Evolutionary conservation across 2,888 invertebrate species (phyloP).

Genomic region (Schrankia costaestrigalis): DNA sequence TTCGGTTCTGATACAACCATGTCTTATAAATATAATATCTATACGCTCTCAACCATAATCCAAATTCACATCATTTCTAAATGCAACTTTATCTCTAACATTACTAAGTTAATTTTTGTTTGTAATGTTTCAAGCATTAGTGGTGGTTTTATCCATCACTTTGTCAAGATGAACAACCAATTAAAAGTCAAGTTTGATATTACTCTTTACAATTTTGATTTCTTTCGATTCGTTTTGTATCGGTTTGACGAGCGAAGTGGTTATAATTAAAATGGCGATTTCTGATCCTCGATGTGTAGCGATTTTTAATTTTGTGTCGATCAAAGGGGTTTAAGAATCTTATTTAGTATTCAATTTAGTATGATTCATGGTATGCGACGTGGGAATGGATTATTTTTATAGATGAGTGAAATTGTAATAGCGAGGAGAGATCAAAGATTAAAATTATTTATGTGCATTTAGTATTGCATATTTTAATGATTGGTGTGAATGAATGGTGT

Average conservation of each 20-base stretch:
- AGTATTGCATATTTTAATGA: no score
- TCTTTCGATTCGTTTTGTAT: slow-evolving; percentile 73
- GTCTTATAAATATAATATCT: slow-evolving; percentile 74
- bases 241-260: slow-evolving; percentile 47
- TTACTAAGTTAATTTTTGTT: slow-evolving; percentile 20
- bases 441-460: no score
- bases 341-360: slow-evolving; percentile 25
- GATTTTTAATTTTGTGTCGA: slow-evolving; percentile 64
- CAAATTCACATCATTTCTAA: slow-evolving; percentile 15
- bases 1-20: slow-evolving; percentile 73
- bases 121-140: slow-evolving; percentile 22
- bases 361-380: slow-evolving; percentile 16
- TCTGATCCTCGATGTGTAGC: slow-evolving; percentile 39
- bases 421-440: no score
- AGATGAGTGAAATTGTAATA: no score
- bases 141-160: slow-evolving; percentile 42
- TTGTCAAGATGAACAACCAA: slow-evolving; percentile 64
- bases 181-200: slow-evolving; percentile 76
- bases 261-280: slow-evolving; percentile 78
- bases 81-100: slow-evolving; percentile 17
- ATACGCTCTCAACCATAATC: slow-evolving; percentile 50
- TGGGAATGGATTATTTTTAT: slow-evolving; percentile 5
- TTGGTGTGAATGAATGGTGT: no score
- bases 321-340: slow-evolving; percentile 52
- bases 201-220: slow-evolving; percentile 73